Evolutionary conservation across 2,797 vertebrate species (phyloP).

Genomic region (Mallotus villosus): DNA sequence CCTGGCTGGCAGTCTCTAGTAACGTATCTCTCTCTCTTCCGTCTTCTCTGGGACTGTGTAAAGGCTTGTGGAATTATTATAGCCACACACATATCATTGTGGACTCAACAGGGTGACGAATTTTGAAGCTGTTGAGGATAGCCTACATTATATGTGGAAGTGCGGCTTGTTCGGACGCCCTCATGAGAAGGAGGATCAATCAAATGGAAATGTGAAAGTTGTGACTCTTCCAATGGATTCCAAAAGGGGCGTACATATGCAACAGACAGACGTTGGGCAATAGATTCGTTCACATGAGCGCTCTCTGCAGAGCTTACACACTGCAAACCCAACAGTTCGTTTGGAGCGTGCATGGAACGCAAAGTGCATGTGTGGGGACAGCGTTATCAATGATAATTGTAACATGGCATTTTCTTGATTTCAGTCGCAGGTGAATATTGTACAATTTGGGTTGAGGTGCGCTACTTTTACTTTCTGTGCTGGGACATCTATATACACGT

Average conservation of each 20-base stretch:
- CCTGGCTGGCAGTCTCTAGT: background rate
- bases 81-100: background rate
- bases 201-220: slow-evolving; percentile 8
- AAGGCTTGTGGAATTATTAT: slow-evolving; percentile 1
- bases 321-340: background rate
- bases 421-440: too few species aligned
- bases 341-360: slow-evolving; percentile 1
- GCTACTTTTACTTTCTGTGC: background rate
- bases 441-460: slow-evolving; percentile 1
- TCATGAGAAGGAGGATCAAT: background rate
- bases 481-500: background rate
- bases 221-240: slow-evolving; percentile 11
- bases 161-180: background rate
- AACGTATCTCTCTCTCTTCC: slow-evolving; percentile 6
- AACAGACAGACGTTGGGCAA: slow-evolving; percentile 1
- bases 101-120: background rate
- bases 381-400: background rate
- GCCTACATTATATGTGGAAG: background rate
- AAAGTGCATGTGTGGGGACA: background rate
- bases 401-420: background rate
- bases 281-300: background rate
- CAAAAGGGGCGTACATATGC: slow-evolving; percentile 13
- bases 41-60: slow-evolving; percentile 9
- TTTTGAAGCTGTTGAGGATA: background rate
- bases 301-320: background rate